Evolutionary conservation across 1,140 invertebrate genomes (phyloP).

Genomic region (Brachionus koreanus): DNA sequence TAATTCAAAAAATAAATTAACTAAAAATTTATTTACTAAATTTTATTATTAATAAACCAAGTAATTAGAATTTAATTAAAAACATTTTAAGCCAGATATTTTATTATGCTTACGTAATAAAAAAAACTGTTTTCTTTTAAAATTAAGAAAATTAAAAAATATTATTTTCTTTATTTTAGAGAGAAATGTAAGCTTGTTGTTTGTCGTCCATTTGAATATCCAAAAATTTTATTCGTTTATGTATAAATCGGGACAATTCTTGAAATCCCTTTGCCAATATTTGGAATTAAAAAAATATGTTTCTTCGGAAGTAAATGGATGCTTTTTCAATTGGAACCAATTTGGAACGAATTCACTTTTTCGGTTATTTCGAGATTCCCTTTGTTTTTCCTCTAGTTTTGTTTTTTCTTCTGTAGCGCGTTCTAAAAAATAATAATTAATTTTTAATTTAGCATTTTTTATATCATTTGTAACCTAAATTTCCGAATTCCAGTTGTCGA

Average conservation of each 20-base stretch:
- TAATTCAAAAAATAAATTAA: too few relatives aligned
- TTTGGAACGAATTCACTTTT: slow-evolving; percentile 67
- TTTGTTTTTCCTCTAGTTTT: slow-evolving; percentile 84
- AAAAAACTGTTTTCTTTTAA: too few relatives aligned
- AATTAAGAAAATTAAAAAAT: too few relatives aligned
- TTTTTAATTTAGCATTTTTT: too few relatives aligned
- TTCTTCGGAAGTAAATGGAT: slow-evolving; percentile 75
- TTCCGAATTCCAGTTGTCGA: slow-evolving; percentile 84
- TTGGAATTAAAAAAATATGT: slow-evolving; percentile 79
- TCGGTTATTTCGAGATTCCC: slow-evolving; percentile 60
- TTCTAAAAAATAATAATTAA: neutral
- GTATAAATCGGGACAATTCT: slow-evolving; percentile 68
- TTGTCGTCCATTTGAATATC: too few relatives aligned
- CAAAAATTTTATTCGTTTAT: slow-evolving; percentile 52
- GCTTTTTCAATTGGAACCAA: slow-evolving; percentile 75
- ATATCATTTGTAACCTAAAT: slow-evolving; percentile 74
- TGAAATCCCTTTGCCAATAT: slow-evolving; percentile 80
- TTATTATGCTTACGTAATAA: too few relatives aligned
- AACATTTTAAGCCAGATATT: too few relatives aligned
- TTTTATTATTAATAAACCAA: too few relatives aligned
- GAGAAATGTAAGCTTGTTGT: too few relatives aligned
- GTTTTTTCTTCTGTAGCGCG: slow-evolving; percentile 45
- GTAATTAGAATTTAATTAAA: too few relatives aligned
- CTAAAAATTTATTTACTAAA: too few relatives aligned
- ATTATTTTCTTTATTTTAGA: too few relatives aligned